These are phyloP conservation scores for Oegoconia quadripuncta DNA, from an alignment of 2,888 invertebrate genomes.

Conservation along the genomic window DNA sequence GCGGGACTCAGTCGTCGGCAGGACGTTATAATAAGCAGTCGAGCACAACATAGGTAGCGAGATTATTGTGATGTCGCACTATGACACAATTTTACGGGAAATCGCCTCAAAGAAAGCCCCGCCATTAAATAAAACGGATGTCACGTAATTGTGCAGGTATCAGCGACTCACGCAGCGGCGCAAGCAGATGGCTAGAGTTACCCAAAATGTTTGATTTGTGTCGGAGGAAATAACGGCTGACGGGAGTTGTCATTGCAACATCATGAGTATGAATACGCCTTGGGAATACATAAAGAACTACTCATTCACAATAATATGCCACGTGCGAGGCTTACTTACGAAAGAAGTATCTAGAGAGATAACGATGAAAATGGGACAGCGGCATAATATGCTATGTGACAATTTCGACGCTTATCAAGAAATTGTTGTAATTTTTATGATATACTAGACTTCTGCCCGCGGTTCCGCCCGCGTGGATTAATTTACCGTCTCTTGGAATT, in stretches of 20 bases:
- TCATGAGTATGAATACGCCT: slow-evolving; percentile 11
- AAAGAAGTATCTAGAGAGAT: slow-evolving; percentile 37
- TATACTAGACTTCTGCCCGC: no score
- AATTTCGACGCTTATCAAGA: slow-evolving; percentile 28
- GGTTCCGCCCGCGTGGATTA: no score
- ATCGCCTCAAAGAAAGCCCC: slow-evolving; percentile 1
- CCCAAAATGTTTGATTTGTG: slow-evolving; percentile 34
- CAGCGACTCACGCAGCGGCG: slow-evolving; percentile 35
- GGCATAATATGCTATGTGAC: slow-evolving; percentile 22
- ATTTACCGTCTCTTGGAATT: no score
- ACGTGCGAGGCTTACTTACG: slow-evolving; percentile 36
- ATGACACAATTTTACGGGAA: background rate
- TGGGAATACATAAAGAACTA: slow-evolving; percentile 18
- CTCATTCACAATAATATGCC: slow-evolving; percentile 21
- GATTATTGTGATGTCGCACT: background rate
- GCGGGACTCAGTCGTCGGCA: no score
- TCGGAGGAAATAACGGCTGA: slow-evolving; percentile 6
- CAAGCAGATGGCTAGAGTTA: slow-evolving; percentile 42
- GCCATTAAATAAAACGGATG: slow-evolving; percentile 47
- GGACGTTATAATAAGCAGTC: no score
- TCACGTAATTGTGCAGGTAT: slow-evolving; percentile 47
- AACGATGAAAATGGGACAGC: slow-evolving; percentile 45
- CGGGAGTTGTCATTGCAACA: slow-evolving; percentile 7
- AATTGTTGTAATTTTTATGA: slow-evolving; percentile 23
- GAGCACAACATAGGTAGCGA: background rate